Conservation (phyloP, 2,888 invertebrate species). For the Dioctria rufipes region DNA sequence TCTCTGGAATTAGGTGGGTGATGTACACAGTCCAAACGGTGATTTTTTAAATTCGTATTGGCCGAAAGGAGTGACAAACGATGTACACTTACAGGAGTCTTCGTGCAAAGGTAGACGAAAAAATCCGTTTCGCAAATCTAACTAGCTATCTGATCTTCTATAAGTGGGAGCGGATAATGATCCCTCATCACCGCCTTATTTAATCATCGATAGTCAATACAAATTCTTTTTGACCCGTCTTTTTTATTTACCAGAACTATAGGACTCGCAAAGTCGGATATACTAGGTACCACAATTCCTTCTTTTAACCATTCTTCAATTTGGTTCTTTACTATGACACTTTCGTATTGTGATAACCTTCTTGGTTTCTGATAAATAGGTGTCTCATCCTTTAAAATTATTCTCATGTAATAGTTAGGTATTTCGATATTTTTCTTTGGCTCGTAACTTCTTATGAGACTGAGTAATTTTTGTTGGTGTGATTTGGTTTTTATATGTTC, state of each 20-base stretch:
- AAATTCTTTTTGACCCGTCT: slow-evolving; percentile 30
- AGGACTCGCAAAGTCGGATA: slow-evolving; percentile 48
- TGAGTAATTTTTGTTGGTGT: background rate
- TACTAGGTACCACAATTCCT: background rate
- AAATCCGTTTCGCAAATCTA: slow-evolving; percentile 33
- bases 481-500: background rate
- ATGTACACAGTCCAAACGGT: background rate
- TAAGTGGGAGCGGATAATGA: slow-evolving; percentile 50
- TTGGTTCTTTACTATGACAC: background rate
- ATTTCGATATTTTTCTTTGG: background rate
- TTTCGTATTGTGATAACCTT: background rate
- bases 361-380: too few species aligned
- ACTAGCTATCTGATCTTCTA: slow-evolving; percentile 49
- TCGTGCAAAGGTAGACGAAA: background rate
- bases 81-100: background rate
- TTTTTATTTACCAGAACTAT: slow-evolving; percentile 35
- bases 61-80: background rate
- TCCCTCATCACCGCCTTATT: slow-evolving; percentile 43
- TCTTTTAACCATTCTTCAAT: background rate
- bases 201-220: slow-evolving; percentile 44
- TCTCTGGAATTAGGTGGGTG: background rate
- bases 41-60: background rate
- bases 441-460: background rate
- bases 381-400: too few species aligned
- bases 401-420: background rate